Conservation (phyloP, 1,140 invertebrate genomes). For the Dolichoris vasculosae region DNA sequence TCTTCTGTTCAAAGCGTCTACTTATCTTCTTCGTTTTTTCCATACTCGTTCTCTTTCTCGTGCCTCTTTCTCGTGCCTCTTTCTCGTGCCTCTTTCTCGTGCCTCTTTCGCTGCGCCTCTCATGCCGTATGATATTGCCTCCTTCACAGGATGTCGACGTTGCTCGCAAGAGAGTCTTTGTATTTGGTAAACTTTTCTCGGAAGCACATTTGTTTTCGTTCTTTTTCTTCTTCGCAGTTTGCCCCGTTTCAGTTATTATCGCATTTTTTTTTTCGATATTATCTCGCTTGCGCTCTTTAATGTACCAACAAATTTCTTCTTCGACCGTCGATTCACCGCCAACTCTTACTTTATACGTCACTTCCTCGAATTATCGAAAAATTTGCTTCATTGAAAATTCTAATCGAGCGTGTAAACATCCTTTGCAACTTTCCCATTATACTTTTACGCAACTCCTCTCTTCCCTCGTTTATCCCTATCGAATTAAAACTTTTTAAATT, state of each 20-base stretch:
- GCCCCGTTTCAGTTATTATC: background rate
- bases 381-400: background rate
- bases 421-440: too few species aligned
- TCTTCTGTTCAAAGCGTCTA: background rate
- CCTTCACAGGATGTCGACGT: conserved; percentile 14
- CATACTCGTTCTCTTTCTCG: conserved; percentile 7
- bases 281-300: background rate
- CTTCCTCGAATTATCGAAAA: background rate
- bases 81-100: too few species aligned
- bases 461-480: too few species aligned
- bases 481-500: too few species aligned
- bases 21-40: conserved; percentile 35
- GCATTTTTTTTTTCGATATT: background rate
- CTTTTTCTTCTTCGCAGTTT: background rate
- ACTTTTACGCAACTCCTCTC: too few species aligned
- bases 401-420: too few species aligned
- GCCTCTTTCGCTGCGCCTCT: background rate
- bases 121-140: conserved; percentile 7
- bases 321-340: background rate
- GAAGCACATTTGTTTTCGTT: conserved; percentile 8
- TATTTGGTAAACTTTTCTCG: conserved; percentile 23
- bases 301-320: background rate
- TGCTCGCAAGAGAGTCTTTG: background rate
- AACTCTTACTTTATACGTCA: background rate
- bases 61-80: too few species aligned